Conservation (phyloP, 2,888 invertebrate species). For the Periphyllus acericola region DNA sequence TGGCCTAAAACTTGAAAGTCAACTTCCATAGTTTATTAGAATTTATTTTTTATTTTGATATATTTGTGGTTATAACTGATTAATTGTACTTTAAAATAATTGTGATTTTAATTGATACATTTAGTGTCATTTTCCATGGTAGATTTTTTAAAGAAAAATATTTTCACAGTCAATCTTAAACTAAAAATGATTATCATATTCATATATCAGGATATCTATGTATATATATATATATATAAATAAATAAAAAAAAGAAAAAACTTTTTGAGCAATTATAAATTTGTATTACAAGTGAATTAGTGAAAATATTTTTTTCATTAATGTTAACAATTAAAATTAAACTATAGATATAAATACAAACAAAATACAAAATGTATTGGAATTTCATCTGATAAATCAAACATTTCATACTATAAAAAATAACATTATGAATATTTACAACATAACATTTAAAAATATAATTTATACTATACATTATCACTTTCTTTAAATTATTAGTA, state of each 20-base stretch:
- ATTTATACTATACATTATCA: not conserved
- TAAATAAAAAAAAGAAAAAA: not conserved
- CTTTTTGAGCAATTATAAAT: not conserved
- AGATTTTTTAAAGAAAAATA: no score
- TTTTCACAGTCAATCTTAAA: no score
- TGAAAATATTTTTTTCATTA: not conserved
- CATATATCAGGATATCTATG: no score
- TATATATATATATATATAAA: not conserved
- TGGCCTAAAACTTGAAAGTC: no score
- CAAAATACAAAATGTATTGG: not conserved
- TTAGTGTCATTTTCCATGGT: no score
- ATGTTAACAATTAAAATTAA: not conserved
- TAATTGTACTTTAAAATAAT: no score
- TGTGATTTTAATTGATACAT: no score
- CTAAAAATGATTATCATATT: no score
- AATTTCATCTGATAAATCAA: not conserved
- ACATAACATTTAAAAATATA: not conserved
- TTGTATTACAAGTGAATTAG: not conserved
- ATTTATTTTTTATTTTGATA: no score
- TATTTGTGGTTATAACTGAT: no score
- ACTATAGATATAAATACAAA: not conserved
- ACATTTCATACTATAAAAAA: not conserved
- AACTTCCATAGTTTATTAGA: no score
- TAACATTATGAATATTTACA: not conserved
- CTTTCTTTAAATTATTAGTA: not conserved